phyloP scores from a whole-genome alignment of 2,888 invertebrate genomes.

The Pomacea canaliculata region DNA sequence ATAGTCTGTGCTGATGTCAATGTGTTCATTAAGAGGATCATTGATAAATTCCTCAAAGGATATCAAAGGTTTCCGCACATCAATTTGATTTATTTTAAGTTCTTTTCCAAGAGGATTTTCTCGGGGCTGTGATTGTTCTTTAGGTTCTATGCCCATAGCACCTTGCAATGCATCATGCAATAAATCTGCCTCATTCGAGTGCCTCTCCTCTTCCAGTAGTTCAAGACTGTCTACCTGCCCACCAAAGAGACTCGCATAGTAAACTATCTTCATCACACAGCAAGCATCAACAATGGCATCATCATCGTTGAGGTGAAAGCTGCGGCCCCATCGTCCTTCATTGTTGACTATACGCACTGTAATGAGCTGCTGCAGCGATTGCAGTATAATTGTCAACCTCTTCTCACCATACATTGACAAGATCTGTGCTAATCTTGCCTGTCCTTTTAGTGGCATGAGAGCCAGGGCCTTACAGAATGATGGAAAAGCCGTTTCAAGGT shows the following conservation, averaged over 20 bases:
- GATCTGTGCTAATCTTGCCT: conserved; percentile 83
- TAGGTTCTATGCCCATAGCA: conserved; percentile 63
- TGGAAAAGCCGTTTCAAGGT: conserved; percentile 85
- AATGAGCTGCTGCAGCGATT: conserved; percentile 84
- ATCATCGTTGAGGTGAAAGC: conserved; percentile 86
- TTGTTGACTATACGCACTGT: conserved; percentile 72
- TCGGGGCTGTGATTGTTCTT: conserved; percentile 61
- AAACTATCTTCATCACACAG: conserved; percentile 82
- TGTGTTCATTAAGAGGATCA: conserved; percentile 90
- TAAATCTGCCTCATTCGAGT: conserved; percentile 40
- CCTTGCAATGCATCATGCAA: conserved; percentile 59
- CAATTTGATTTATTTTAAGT: conserved; percentile 82
- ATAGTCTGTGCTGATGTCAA: conserved; percentile 95
- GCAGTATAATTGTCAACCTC: conserved; percentile 52
- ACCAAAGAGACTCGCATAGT: conserved; percentile 87
- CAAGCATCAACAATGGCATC: conserved; percentile 86
- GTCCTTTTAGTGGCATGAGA: conserved; percentile 80
- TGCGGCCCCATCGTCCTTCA: conserved; percentile 74
- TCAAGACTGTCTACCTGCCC: conserved; percentile 72
- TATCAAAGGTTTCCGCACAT: conserved; percentile 86
- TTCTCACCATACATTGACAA: conserved; percentile 77
- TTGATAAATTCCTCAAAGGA: conserved; percentile 94
- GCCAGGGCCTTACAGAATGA: conserved; percentile 80
- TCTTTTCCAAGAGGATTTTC: conserved; percentile 75
- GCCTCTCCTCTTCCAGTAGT: conserved; percentile 60